Evolutionary conservation across 2,888 invertebrate genomes (phyloP).

Genomic region (Liodrosophila aerea): DNA sequence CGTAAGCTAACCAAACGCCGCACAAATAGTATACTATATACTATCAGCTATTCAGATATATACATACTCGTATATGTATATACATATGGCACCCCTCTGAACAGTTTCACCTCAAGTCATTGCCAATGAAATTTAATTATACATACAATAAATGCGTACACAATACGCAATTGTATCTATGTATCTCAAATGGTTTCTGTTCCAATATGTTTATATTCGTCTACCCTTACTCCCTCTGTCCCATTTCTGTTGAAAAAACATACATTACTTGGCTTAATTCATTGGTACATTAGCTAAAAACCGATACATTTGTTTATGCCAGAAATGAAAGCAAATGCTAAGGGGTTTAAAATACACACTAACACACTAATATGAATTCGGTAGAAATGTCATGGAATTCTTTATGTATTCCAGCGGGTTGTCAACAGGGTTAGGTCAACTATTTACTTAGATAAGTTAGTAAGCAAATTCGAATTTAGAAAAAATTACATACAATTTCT

Average conservation of each 20-base stretch:
- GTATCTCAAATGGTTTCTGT: conserved; percentile 29
- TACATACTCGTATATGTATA: conserved; percentile 9
- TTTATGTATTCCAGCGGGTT: too few species aligned
- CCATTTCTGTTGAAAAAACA: conserved; percentile 48
- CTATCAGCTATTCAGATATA: neutral
- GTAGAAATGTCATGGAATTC: neutral
- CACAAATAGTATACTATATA: conserved; percentile 21
- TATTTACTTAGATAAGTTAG: too few species aligned
- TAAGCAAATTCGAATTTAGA: too few species aligned
- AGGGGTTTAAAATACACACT: neutral
- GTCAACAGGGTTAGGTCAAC: too few species aligned
- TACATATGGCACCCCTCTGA: conserved; percentile 15
- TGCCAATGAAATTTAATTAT: conserved; percentile 65
- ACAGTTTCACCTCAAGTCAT: conserved; percentile 55
- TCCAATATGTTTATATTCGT: conserved; percentile 62
- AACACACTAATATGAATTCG: neutral
- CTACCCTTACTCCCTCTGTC: conserved; percentile 3
- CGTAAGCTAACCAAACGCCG: conserved; percentile 42
- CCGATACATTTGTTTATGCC: conserved; percentile 28
- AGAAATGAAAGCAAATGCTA: neutral
- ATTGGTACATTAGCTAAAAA: conserved; percentile 24
- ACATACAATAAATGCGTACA: conserved; percentile 43
- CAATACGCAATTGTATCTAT: conserved; percentile 58
- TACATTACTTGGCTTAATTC: conserved; percentile 54
- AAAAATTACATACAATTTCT: too few species aligned